A percentile compares a stretch with the other conserved stretches of the same genome.
Conservation (phyloP, 2,113 vertebrate genomes). For the Dasyprocta punctata region DNA sequence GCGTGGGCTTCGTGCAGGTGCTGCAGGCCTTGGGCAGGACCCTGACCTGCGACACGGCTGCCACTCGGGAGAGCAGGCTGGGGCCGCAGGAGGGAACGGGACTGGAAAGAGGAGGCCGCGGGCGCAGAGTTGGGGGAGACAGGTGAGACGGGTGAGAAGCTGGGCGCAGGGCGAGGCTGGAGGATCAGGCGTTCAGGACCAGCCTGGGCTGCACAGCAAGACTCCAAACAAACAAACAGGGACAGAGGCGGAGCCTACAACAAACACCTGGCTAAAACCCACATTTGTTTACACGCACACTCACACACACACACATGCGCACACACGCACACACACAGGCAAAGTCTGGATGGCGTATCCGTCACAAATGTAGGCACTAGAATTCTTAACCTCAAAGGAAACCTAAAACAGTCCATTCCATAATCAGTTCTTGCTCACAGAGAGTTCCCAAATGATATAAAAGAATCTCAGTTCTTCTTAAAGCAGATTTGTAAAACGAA, state of each 20-base stretch:
- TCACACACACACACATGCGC: not conserved
- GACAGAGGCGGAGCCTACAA: not conserved
- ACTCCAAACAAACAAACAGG: not conserved
- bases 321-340: not conserved
- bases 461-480: slow-evolving; percentile 12
- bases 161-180: not conserved
- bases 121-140: too few relatives aligned
- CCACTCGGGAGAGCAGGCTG: not conserved
- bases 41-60: accelerated
- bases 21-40: not conserved
- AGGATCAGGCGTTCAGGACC: not conserved
- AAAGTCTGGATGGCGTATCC: not conserved
- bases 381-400: not conserved
- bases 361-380: not conserved
- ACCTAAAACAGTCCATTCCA: not conserved
- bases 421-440: not conserved
- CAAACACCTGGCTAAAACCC: not conserved
- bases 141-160: too few relatives aligned
- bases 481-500: slow-evolving; percentile 39
- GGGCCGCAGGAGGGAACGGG: not conserved
- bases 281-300: not conserved
- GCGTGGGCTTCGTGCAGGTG: accelerated
- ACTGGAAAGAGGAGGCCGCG: not conserved
- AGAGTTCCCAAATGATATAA: not conserved
- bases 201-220: not conserved